These are phyloP conservation scores for Nomada ruficornis DNA, from an alignment of 2,888 invertebrate species.

Conservation along the genomic window DNA sequence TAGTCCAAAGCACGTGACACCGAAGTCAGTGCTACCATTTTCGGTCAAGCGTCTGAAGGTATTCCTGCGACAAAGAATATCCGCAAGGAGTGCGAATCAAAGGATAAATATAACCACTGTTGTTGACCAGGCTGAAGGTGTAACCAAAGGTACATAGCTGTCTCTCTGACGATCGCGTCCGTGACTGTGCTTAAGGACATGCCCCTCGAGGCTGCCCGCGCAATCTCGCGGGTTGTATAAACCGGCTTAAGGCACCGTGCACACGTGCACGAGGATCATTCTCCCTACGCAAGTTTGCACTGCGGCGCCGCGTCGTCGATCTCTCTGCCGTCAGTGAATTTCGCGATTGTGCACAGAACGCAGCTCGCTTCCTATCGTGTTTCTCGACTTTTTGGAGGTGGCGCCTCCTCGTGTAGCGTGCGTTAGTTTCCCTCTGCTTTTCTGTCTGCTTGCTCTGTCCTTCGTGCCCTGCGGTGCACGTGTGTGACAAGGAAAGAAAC, in stretches of 20 bases:
- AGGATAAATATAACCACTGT: conserved; percentile 61
- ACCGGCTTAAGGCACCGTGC: conserved; percentile 50
- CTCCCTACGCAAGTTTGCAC: conserved; percentile 44
- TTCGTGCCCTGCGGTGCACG: conserved; percentile 3
- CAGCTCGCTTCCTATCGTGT: conserved; percentile 44
- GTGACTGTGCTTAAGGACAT: conserved; percentile 36
- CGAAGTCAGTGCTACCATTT: conserved; percentile 3
- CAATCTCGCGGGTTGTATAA: conserved; percentile 30
- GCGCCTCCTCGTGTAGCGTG: conserved; percentile 63
- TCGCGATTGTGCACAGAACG: conserved; percentile 60
- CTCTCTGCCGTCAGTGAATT: conserved; percentile 52
- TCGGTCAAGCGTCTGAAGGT: conserved; percentile 26
- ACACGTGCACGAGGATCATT: conserved; percentile 42
- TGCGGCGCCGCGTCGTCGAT: conserved; percentile 42
- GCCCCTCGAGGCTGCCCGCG: conserved; percentile 28
- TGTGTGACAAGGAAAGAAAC: conserved; percentile 35
- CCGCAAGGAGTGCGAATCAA: conserved; percentile 16
- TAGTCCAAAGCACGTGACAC: neutral
- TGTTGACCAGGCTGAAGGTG: conserved; percentile 30
- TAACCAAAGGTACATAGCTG: conserved; percentile 29
- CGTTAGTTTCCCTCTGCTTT: conserved; percentile 44
- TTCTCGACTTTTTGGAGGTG: conserved; percentile 67
- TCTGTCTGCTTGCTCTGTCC: conserved; percentile 17
- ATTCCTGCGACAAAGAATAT: conserved; percentile 37
- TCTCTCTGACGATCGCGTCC: conserved; percentile 16